These are phyloP conservation scores for Pachyseris speciosa DNA, from an alignment of 64 coral and sea anemone genomes.

Conservation along the genomic window DNA sequence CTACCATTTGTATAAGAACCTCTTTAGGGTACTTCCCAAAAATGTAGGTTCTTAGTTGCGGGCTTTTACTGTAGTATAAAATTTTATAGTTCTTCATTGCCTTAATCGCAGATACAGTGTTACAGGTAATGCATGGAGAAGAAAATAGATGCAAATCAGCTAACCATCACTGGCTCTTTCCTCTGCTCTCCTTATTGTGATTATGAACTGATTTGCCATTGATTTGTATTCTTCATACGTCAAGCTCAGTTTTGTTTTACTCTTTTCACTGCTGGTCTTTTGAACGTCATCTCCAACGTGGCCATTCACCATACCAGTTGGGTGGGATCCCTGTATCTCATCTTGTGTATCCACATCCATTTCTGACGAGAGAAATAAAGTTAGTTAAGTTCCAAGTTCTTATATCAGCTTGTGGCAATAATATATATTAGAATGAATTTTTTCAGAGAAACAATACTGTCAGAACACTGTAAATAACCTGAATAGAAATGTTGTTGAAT, in stretches of 20 bases:
- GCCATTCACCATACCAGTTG: conserved; percentile 39
- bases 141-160: background rate
- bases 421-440: too few relatives aligned
- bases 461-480: too few relatives aligned
- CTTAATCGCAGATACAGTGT: too few relatives aligned
- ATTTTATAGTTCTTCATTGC: too few relatives aligned
- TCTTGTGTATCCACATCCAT: conserved; percentile 53
- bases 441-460: too few relatives aligned
- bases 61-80: too few relatives aligned
- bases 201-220: conserved; percentile 78
- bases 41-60: too few relatives aligned
- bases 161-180: conserved; percentile 76
- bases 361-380: conserved; percentile 10
- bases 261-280: conserved; percentile 7
- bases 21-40: too few relatives aligned
- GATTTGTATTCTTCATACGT: conserved; percentile 86
- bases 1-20: too few relatives aligned
- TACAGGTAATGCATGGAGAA: too few relatives aligned
- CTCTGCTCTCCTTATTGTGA: conserved; percentile 73
- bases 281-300: background rate
- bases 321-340: conserved; percentile 3
- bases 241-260: conserved; percentile 77
- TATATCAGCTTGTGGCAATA: background rate
- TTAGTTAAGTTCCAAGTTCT: too few relatives aligned
- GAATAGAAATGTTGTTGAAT: too few relatives aligned